phyloP scores from a whole-genome alignment of 1,140 invertebrate genomes.

The Copidosoma floridanum region DNA sequence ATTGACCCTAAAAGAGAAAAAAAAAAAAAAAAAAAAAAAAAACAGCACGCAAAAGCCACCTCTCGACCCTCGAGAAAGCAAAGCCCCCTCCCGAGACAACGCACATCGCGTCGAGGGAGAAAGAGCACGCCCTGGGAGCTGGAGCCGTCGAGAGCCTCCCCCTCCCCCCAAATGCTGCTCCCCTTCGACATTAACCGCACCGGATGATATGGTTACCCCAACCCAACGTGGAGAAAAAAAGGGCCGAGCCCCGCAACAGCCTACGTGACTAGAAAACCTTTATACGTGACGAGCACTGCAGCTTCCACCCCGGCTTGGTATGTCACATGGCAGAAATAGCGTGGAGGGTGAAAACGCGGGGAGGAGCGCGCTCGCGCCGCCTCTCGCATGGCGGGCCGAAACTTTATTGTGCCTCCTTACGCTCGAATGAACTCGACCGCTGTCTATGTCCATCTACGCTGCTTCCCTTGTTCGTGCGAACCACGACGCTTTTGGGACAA shows the following conservation, averaged over 20 bases:
- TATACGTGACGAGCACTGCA: not conserved
- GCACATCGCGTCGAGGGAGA: too few species aligned
- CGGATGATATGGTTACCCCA: too few species aligned
- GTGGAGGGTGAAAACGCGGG: too few species aligned
- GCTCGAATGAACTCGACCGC: constrained; percentile 29
- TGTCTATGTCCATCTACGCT: too few species aligned
- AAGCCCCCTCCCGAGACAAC: too few species aligned
- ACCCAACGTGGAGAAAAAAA: constrained; percentile 11
- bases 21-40: not conserved
- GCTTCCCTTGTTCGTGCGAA: not conserved
- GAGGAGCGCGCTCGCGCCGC: constrained; percentile 31
- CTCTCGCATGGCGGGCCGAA: constrained; percentile 38
- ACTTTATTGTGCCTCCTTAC: constrained; percentile 41
- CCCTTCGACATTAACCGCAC: too few species aligned
- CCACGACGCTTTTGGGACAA: constrained; percentile 1
- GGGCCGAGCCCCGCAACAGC: constrained; percentile 33
- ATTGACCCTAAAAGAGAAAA: too few species aligned
- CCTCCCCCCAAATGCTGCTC: not conserved
- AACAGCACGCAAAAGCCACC: not conserved
- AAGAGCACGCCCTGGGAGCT: not conserved
- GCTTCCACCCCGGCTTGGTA: not conserved
- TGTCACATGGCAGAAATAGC: not conserved
- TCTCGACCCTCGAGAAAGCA: too few species aligned
- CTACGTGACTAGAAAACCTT: too few species aligned
- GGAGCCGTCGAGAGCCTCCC: not conserved